phyloP scores from a whole-genome alignment of 2,113 vertebrate genomes.

The Nesoenas mayeri region DNA sequence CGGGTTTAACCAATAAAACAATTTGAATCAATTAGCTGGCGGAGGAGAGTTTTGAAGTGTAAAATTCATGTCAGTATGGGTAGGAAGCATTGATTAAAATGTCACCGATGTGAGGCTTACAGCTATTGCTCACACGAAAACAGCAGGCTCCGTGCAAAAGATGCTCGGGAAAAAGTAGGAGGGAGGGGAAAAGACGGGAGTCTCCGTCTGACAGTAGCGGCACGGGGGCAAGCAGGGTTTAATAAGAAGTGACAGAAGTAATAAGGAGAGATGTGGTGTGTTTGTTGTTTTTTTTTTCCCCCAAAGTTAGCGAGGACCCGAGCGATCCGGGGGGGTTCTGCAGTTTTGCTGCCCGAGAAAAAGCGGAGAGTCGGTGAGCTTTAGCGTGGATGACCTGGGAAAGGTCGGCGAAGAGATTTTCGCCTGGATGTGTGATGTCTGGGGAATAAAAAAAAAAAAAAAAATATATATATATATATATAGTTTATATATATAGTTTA shows the following conservation, averaged over 20 bases:
- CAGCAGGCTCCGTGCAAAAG: not conserved
- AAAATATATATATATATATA: no score
- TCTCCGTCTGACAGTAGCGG: not conserved
- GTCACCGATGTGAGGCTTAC: slow-evolving; percentile 30
- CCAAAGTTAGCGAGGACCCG: not conserved
- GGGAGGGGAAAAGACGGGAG: not conserved
- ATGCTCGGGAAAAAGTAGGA: not conserved
- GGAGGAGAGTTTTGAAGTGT: slow-evolving; percentile 75
- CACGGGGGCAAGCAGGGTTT: not conserved
- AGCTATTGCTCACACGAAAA: slow-evolving; percentile 16
- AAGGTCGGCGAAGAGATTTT: not conserved
- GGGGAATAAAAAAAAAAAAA: no score
- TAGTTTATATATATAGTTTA: no score
- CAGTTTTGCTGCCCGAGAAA: not conserved
- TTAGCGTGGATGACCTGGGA: not conserved
- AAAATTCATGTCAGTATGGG: slow-evolving; percentile 75
- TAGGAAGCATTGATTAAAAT: slow-evolving; percentile 78
- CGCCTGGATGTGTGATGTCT: not conserved
- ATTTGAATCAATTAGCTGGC: slow-evolving; percentile 81
- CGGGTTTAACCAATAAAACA: slow-evolving; percentile 79
- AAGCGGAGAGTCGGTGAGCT: not conserved
- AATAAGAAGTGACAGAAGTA: slow-evolving; percentile 14
- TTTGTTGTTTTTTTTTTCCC: not conserved
- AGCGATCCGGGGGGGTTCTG: not conserved
- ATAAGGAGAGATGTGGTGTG: not conserved